Percentiles rank a stretch among this genome's conserved stretches.
phyloP scores from a whole-genome alignment of 2,797 vertebrate species.

The Hoplostethus mediterraneus region DNA sequence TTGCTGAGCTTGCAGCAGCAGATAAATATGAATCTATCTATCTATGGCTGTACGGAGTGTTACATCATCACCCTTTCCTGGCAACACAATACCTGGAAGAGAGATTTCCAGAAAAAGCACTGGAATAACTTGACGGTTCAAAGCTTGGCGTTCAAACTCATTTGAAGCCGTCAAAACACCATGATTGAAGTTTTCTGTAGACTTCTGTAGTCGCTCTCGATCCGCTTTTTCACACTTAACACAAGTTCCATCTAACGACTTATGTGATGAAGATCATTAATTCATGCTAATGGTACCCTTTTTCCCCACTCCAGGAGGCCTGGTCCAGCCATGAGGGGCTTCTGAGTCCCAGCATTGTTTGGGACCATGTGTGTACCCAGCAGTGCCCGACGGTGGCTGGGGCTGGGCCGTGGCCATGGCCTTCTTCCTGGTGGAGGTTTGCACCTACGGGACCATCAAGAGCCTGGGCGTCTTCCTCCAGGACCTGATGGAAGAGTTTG shows the following conservation, averaged over 20 bases:
- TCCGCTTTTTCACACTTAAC: no score
- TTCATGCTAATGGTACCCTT: neutral
- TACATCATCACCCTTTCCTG: slow-evolving; percentile 4
- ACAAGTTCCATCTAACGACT: no score
- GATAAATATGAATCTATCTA: no score
- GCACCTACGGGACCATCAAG: slow-evolving; percentile 94
- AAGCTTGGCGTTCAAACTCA: no score
- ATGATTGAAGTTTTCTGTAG: no score
- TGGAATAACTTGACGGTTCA: neutral
- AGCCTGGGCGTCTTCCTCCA: slow-evolving; percentile 94
- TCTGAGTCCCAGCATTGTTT: slow-evolving; percentile 72
- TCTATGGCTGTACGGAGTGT: neutral
- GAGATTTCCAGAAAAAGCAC: neutral
- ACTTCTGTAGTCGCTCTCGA: no score
- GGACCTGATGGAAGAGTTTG: slow-evolving; percentile 91
- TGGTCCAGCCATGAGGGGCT: slow-evolving; percentile 83
- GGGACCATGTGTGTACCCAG: slow-evolving; percentile 87
- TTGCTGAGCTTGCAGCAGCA: no score
- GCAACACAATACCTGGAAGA: no score
- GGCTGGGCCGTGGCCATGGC: slow-evolving; percentile 91
- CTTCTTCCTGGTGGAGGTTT: slow-evolving; percentile 93
- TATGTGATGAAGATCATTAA: neutral
- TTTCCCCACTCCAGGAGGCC: slow-evolving; percentile 26
- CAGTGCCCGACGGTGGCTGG: slow-evolving; percentile 95
- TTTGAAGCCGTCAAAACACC: no score